Evolutionary conservation across 2,888 invertebrate species (phyloP).

Genomic region (Argyresthia albistria): DNA sequence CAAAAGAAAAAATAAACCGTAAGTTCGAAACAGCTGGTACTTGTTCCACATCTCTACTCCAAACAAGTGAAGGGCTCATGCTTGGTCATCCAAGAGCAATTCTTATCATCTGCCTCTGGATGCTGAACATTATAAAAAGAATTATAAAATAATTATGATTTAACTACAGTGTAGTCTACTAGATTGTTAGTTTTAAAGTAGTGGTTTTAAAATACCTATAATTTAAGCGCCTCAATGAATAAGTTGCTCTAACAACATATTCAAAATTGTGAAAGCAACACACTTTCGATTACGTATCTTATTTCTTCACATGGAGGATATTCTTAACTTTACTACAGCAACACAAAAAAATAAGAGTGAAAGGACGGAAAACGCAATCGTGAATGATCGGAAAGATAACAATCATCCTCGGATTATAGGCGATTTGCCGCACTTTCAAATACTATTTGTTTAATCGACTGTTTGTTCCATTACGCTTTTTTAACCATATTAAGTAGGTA

Average conservation of each 20-base stretch:
- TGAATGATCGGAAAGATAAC: conserved; percentile 41
- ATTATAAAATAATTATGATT: too few species aligned
- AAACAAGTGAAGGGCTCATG: neutral
- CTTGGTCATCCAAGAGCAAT: too few species aligned
- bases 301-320: neutral
- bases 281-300: neutral
- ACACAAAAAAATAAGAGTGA: conserved; percentile 21
- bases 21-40: neutral
- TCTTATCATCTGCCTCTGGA: too few species aligned
- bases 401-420: conserved; percentile 9
- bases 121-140: too few species aligned
- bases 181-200: too few species aligned
- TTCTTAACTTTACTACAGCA: too few species aligned
- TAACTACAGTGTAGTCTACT: too few species aligned
- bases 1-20: neutral
- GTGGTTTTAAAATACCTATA: too few species aligned
- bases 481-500: too few species aligned
- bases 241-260: too few species aligned
- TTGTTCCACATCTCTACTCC: too few species aligned
- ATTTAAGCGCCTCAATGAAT: too few species aligned
- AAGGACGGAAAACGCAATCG: conserved; percentile 36
- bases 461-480: conserved; percentile 7
- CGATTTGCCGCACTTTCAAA: conserved; percentile 17
- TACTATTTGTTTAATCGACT: neutral
- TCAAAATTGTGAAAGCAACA: neutral